Evolutionary conservation across 2,113 vertebrate species (phyloP).

Genomic region (Spermophilus dauricus): DNA sequence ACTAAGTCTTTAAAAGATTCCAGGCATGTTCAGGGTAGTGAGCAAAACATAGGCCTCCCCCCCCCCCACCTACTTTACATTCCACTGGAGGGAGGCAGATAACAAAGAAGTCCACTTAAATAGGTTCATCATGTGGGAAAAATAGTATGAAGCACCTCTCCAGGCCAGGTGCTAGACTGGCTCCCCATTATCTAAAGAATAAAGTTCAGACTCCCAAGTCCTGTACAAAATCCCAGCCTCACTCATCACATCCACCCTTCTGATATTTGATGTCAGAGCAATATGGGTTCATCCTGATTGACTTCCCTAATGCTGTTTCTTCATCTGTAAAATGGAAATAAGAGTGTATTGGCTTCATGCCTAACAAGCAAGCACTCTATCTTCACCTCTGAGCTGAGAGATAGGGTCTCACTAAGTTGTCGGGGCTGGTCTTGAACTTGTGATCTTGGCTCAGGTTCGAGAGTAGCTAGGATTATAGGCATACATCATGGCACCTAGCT

Average conservation of each 20-base stretch:
- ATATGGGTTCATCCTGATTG: not conserved
- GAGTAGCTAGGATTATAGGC: not conserved
- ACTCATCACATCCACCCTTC: not conserved
- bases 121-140: not conserved
- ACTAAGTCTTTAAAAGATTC: not conserved
- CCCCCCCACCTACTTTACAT: not conserved
- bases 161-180: not conserved
- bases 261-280: not conserved
- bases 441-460: not conserved
- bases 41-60: slow-evolving; percentile 18
- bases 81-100: not conserved
- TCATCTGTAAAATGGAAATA: not conserved
- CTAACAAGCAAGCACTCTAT: too few relatives aligned
- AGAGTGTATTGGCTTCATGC: not conserved
- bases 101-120: not conserved
- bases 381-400: too few relatives aligned
- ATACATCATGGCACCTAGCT: not conserved
- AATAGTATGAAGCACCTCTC: not conserved
- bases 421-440: too few relatives aligned
- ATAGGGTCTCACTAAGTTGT: too few relatives aligned
- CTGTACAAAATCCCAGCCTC: not conserved
- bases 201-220: slow-evolving; percentile 65
- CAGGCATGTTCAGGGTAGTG: not conserved
- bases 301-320: not conserved
- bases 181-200: slow-evolving; percentile 39